phyloP scores from a whole-genome alignment of 1,140 invertebrate genomes.

The Eupristina koningsbergeri region DNA sequence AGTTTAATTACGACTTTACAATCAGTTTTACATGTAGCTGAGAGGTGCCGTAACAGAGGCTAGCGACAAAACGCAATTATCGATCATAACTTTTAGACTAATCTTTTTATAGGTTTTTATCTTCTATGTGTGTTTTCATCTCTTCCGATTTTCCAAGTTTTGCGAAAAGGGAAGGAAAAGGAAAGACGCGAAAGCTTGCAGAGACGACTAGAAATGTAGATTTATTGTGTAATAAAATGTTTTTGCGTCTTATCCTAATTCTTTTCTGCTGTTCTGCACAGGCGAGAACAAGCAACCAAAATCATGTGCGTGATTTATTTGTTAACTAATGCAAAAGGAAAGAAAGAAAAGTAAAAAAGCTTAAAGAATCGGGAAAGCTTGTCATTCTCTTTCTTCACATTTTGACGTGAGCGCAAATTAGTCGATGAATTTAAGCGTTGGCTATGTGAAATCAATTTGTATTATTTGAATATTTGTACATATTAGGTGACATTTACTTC shows the following conservation, averaged over 20 bases:
- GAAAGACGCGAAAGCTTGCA: conserved; percentile 7
- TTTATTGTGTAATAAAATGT: conserved; percentile 39
- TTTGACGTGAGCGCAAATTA: background rate
- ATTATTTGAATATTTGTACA: conserved; percentile 54
- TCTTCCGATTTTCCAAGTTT: conserved; percentile 21
- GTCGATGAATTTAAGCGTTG: conserved; percentile 31
- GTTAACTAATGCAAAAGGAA: background rate
- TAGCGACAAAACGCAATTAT: conserved; percentile 41
- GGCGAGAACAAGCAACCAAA: background rate
- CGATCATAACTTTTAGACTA: conserved; percentile 23
- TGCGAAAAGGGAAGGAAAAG: conserved; percentile 1
- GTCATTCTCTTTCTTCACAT: conserved; percentile 37
- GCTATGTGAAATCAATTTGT: conserved; percentile 45
- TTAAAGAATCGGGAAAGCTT: conserved; percentile 27
- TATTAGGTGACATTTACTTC: conserved; percentile 51
- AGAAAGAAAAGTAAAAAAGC: background rate
- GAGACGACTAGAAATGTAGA: conserved; percentile 24
- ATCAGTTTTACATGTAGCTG: conserved; percentile 17
- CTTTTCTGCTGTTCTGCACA: background rate
- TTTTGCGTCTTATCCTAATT: conserved; percentile 20
- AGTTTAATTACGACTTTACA: background rate
- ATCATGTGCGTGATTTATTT: background rate
- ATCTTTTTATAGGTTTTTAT: conserved; percentile 23
- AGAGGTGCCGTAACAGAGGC: conserved; percentile 23
- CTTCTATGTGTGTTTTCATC: conserved; percentile 32